Evolutionary conservation across 2,888 invertebrate genomes (phyloP).

Genomic region (Brenthis hecate): DNA sequence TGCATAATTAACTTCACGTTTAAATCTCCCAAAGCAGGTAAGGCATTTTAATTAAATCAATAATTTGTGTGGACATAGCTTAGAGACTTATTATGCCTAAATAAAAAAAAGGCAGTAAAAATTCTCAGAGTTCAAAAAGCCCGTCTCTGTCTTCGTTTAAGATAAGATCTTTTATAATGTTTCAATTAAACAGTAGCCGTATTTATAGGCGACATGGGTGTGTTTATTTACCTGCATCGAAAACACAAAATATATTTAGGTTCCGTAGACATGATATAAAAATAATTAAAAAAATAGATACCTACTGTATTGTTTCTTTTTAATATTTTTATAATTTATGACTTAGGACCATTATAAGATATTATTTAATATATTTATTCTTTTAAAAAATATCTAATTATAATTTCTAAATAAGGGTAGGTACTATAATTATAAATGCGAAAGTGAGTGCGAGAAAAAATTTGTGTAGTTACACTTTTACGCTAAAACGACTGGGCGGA

Average conservation of each 20-base stretch:
- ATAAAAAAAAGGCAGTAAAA: slow-evolving; percentile 34
- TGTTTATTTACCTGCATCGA: slow-evolving; percentile 65
- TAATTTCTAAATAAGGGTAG: too few species aligned
- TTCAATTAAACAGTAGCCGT: slow-evolving; percentile 81
- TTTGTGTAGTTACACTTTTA: too few species aligned
- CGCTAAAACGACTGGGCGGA: too few species aligned
- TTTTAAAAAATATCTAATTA: too few species aligned
- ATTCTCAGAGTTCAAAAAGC: slow-evolving; percentile 57
- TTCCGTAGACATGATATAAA: slow-evolving; percentile 1
- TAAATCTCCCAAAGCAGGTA: slow-evolving; percentile 7
- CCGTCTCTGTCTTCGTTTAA: slow-evolving; percentile 58
- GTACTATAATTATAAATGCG: too few species aligned
- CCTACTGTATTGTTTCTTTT: too few species aligned
- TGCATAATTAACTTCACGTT: slow-evolving; percentile 8
- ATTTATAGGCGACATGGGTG: slow-evolving; percentile 70
- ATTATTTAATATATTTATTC: neutral
- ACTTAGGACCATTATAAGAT: neutral
- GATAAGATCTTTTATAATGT: slow-evolving; percentile 80
- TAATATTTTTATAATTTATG: too few species aligned
- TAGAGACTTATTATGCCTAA: slow-evolving; percentile 22
- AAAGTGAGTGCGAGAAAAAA: too few species aligned
- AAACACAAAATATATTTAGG: neutral
- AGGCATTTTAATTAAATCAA: slow-evolving; percentile 30
- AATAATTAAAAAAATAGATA: neutral
- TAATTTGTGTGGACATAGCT: slow-evolving; percentile 29